phyloP scores from a whole-genome alignment of 2,888 invertebrate genomes.

The Saturnia japonica region DNA sequence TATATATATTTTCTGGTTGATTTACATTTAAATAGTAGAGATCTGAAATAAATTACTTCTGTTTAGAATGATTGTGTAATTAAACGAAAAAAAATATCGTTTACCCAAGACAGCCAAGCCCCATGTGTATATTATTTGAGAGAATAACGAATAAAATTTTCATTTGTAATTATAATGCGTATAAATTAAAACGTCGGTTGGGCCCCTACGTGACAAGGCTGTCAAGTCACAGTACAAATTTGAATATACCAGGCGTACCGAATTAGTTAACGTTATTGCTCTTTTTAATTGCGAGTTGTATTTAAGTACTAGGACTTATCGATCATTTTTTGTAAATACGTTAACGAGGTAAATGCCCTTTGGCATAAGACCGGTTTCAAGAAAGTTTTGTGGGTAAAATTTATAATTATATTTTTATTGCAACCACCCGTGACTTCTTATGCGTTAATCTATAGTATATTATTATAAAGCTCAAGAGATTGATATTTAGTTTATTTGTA shows the following conservation, averaged over 20 bases:
- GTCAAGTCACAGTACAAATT: conserved; percentile 34
- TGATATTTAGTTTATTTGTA: too few species aligned
- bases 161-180: conserved; percentile 18
- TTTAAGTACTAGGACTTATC: conserved; percentile 2
- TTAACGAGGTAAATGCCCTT: conserved; percentile 1
- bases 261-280: conserved; percentile 14
- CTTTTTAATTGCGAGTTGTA: conserved; percentile 16
- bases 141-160: conserved; percentile 14
- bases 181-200: conserved; percentile 30
- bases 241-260: conserved; percentile 35
- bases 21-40: too few species aligned
- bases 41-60: too few species aligned
- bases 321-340: conserved; percentile 7
- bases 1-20: too few species aligned
- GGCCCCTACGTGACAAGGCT: conserved; percentile 27
- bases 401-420: background rate
- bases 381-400: background rate
- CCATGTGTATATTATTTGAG: conserved; percentile 7
- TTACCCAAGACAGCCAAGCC: background rate
- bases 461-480: too few species aligned
- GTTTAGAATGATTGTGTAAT: background rate
- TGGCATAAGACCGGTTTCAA: background rate
- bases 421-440: background rate
- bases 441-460: too few species aligned
- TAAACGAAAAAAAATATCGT: background rate